Evolutionary conservation across 2,797 vertebrate genomes (phyloP), one percentile per base, ranked within the genome.

Genomic region (Chloroceryle inda): DNA sequence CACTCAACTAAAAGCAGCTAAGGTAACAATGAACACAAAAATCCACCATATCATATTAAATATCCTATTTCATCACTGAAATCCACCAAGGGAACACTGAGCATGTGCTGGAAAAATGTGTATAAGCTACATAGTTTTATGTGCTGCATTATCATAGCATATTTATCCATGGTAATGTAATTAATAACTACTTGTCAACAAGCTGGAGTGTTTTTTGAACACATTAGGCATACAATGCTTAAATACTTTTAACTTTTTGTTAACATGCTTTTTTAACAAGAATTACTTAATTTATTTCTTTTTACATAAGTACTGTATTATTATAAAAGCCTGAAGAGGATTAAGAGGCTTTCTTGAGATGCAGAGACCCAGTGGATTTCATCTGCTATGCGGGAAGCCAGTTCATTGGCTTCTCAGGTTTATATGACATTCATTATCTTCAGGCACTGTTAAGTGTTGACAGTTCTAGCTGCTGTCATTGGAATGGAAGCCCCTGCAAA

Each of bases 401-500:
- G 38, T 19, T 37, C 21, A 10, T 5, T 22, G 67, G 37, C 67
- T 86, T 92, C 91, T 92, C 62, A 35, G 81, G 72, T 95, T 96
- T 96, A 72, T 62, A 55, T 71, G 77, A 89, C 78, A 84, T 87
- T 91, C 89, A 95, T 97, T 95, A 96, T 87, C 91, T 85, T 62
- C 63, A 50, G 88, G 76, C 80, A 85, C 87, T 63, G 78, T 35
- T 78, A 78, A 68, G 85, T 91, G 94, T 45, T 93, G 95, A 95
- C 94, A 96, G 91, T 85, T 96, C 96, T 96, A 97, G 95, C 95
- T 73, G 88, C 91, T 71, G 95, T 94, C 73, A 9, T 22, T 68
- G 83, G 67, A 64, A 64, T 7, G 4, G 47, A 9, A 2, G 88
- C 40, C 72, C 56, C 67, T 84, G 62, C 17, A 59, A 87, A 93